phyloP scores from a whole-genome alignment of 2,797 vertebrate genomes.

The Merluccius polli region DNA sequence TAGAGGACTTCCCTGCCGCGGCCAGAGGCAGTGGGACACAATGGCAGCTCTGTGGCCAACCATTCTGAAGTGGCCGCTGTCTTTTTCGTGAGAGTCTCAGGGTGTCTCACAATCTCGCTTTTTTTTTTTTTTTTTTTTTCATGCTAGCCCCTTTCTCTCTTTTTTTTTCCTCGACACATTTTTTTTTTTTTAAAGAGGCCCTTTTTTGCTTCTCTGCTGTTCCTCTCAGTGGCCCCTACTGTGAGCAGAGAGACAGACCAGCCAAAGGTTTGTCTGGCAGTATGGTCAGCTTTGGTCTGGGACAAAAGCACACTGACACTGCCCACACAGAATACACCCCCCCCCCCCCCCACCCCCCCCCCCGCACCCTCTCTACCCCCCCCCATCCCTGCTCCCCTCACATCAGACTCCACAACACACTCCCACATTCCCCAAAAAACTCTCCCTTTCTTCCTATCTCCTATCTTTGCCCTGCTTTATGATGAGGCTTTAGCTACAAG shows the following conservation, averaged over 20 bases:
- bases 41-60: slow-evolving; percentile 70
- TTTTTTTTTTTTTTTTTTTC: slow-evolving; percentile 47
- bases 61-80: slow-evolving; percentile 73
- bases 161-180: slow-evolving; percentile 7
- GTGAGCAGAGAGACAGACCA: slow-evolving; percentile 72
- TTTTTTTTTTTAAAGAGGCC: slow-evolving; percentile 51
- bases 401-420: slow-evolving; percentile 54
- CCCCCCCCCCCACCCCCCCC: slow-evolving; percentile 1
- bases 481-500: slow-evolving; percentile 42
- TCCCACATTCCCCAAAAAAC: slow-evolving; percentile 39
- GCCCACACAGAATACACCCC: slow-evolving; percentile 55
- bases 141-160: slow-evolving; percentile 66
- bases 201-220: slow-evolving; percentile 67
- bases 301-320: slow-evolving; percentile 69
- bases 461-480: slow-evolving; percentile 33
- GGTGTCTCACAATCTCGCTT: slow-evolving; percentile 66
- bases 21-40: slow-evolving; percentile 64
- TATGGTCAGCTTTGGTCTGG: slow-evolving; percentile 68
- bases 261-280: slow-evolving; percentile 71
- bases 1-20: slow-evolving; percentile 58
- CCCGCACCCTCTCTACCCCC: neutral
- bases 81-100: slow-evolving; percentile 67
- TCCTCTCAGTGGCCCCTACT: slow-evolving; percentile 74
- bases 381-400: slow-evolving; percentile 20
- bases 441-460: slow-evolving; percentile 34